Evolutionary conservation across 2,888 invertebrate genomes (phyloP).

Genomic region (Julus scanicus): DNA sequence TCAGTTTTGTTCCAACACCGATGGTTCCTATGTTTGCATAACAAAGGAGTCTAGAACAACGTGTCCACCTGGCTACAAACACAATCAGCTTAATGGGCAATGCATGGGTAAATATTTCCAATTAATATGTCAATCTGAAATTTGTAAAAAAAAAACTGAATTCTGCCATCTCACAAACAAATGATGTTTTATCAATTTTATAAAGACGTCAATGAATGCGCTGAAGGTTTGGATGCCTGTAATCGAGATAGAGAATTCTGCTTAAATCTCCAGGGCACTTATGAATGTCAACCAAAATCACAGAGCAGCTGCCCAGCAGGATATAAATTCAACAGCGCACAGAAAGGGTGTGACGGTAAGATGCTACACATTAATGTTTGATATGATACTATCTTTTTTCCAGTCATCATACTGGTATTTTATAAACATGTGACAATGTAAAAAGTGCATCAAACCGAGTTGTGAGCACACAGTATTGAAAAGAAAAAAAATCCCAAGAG

Average conservation of each 20-base stretch:
- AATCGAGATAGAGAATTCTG: conserved; percentile 63
- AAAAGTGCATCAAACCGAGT: not conserved
- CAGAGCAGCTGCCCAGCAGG: conserved; percentile 64
- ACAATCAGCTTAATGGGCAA: conserved; percentile 62
- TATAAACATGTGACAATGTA: not conserved
- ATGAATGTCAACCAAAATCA: conserved; percentile 72
- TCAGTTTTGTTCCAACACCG: conserved; percentile 67
- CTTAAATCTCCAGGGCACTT: conserved; percentile 71
- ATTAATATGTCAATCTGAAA: not conserved
- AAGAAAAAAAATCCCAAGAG: not conserved
- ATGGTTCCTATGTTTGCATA: conserved; percentile 68
- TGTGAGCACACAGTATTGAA: no score
- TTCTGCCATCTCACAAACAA: not conserved
- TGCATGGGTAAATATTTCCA: conserved; percentile 64
- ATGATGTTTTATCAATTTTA: conserved; percentile 49
- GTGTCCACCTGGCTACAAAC: conserved; percentile 67
- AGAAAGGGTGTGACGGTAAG: conserved; percentile 63
- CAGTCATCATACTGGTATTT: not conserved
- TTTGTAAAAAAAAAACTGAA: not conserved
- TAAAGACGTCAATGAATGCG: conserved; percentile 65
- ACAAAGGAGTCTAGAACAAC: conserved; percentile 58
- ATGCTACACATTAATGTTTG: not conserved
- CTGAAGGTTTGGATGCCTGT: conserved; percentile 64
- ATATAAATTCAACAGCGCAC: conserved; percentile 62
- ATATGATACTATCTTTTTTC: not conserved